Base-by-base conservation (phyloP, 2,888 invertebrate species). In the Chydorus sphaericus region DNA sequence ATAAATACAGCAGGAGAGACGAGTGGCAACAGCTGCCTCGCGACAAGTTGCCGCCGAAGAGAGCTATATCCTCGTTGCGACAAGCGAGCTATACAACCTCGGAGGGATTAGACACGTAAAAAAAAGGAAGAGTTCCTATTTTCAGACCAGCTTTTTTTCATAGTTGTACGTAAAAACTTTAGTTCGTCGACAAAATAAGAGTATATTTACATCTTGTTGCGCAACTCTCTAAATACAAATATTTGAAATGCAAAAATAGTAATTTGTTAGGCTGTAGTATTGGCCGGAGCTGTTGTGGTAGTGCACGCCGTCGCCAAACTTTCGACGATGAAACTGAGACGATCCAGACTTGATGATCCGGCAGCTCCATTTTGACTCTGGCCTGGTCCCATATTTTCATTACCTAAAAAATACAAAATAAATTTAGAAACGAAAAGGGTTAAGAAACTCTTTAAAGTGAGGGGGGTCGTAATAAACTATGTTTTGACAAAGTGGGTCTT, bases 261-360 rank as follows among this genome's bases (percentile, higher is more conserved):
- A n/a, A 44, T 26, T 39, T 14, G 14, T 51, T 26, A 52, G 20
- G 20, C 52, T 31, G 52, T 33, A 26, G 52, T 36, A 33, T 36
- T 52, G 52, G 52, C 16, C 18, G 52, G 52, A 36, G 33, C 36
- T 18, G 52, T 31, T 18, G 52, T 52, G 4, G 52, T 48, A 10
- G 48, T 33, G 31, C 38, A 48, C 26, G 55, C 20, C 26, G 55
- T 55, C 11, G 48, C 49, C 20, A 57, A 36, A 48, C 48, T 57
- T 38, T 57, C 57, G 20, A 57, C 57, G 23, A 57, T 57, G 11
- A 53, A 48, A 37, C 54, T 57, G 23, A 57, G 54, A 3, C 57
- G 57, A 20, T 57, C 57, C 39, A 57, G 30, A 48, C 57, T 54
- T 18, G 57, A 57, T 23, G 57, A 39, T 16, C 53, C 57, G 2